phyloP scores from a whole-genome alignment of 2,888 invertebrate species.

The Andrena camellia region DNA sequence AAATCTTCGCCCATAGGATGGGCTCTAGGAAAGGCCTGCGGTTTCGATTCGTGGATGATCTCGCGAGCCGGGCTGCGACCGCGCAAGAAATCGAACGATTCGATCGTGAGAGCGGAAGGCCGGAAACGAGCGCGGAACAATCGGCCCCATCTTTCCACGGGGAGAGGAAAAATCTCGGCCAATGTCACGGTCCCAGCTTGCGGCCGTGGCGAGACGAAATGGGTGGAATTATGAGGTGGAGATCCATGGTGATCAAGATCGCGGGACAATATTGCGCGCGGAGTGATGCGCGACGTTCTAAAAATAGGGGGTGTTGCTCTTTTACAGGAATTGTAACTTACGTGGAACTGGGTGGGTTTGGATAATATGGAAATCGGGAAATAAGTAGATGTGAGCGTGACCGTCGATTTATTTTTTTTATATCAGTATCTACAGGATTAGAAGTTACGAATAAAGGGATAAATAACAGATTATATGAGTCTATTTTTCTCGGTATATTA shows the following conservation, averaged over 20 bases:
- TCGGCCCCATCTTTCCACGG: slow-evolving; percentile 20
- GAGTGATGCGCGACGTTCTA: neutral
- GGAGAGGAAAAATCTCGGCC: slow-evolving; percentile 21
- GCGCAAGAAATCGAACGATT: slow-evolving; percentile 66
- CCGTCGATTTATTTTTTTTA: too few species aligned
- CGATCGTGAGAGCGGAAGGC: slow-evolving; percentile 64
- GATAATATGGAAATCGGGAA: too few species aligned
- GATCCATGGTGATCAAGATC: neutral
- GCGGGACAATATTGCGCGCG: too few species aligned
- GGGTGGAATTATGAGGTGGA: slow-evolving; percentile 13
- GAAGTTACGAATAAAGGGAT: too few species aligned
- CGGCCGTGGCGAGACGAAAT: slow-evolving; percentile 3
- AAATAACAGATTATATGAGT: too few species aligned
- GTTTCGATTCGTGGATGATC: slow-evolving; percentile 63
- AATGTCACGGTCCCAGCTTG: slow-evolving; percentile 26
- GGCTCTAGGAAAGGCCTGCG: slow-evolving; percentile 52
- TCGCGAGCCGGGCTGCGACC: slow-evolving; percentile 27
- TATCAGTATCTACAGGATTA: too few species aligned
- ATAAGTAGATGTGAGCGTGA: too few species aligned
- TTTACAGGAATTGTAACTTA: too few species aligned
- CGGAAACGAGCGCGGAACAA: slow-evolving; percentile 48
- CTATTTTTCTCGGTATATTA: too few species aligned
- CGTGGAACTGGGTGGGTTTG: too few species aligned
- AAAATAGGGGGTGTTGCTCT: neutral
- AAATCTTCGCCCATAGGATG: slow-evolving; percentile 65